Evolutionary conservation across 2,797 vertebrate genomes (phyloP).

Genomic region (Ceyx erithaca): DNA sequence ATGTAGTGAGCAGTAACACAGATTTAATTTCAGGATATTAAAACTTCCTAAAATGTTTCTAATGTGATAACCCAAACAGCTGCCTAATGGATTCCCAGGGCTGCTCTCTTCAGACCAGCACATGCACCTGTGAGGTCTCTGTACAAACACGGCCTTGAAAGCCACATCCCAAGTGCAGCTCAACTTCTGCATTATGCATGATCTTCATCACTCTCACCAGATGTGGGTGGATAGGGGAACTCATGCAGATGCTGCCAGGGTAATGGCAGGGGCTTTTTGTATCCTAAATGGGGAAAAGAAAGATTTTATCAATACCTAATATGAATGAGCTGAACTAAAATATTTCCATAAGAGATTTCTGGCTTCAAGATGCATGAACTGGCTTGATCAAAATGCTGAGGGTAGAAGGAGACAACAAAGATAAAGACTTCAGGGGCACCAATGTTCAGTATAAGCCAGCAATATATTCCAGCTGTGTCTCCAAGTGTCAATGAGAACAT

Average conservation of each 20-base stretch:
- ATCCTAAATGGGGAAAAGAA: slow-evolving; percentile 3
- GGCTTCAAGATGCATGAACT: slow-evolving; percentile 24
- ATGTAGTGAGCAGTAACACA: not conserved
- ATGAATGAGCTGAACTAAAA: slow-evolving; percentile 43
- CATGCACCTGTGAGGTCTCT: not conserved
- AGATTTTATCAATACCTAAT: slow-evolving; percentile 36
- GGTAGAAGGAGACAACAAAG: not conserved
- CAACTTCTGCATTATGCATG: slow-evolving; percentile 43
- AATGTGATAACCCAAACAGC: not conserved
- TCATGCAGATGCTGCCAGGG: slow-evolving; percentile 32
- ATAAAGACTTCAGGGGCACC: not conserved
- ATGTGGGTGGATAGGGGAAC: not conserved
- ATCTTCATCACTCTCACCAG: slow-evolving; percentile 16
- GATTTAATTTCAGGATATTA: slow-evolving; percentile 12
- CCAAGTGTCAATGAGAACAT: not conserved
- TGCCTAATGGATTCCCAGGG: slow-evolving; percentile 6
- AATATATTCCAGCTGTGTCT: not conserved
- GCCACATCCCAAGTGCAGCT: not conserved
- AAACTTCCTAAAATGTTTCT: not conserved
- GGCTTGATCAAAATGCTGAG: slow-evolving; percentile 23
- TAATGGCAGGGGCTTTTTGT: slow-evolving; percentile 1
- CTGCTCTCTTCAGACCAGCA: not conserved
- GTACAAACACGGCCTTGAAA: not conserved
- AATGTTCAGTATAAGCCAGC: not conserved
- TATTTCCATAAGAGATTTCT: slow-evolving; percentile 53